phyloP scores from a whole-genome alignment of 2,888 invertebrate species.

The Apantesis nais region DNA sequence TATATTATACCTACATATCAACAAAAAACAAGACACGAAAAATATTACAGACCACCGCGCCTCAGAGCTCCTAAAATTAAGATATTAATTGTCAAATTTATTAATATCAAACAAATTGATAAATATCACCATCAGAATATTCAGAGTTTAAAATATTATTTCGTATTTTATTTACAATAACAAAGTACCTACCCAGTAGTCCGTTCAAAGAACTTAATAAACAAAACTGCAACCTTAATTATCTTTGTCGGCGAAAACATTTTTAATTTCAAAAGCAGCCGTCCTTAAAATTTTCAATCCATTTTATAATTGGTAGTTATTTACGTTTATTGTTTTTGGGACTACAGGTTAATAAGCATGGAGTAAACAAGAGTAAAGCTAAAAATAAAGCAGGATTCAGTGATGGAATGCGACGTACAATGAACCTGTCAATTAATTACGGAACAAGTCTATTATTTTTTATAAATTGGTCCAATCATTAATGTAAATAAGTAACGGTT shows the following conservation, averaged over 20 bases:
- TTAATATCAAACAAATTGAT: neutral
- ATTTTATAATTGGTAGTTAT: constrained; percentile 6
- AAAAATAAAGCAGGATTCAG: constrained; percentile 7
- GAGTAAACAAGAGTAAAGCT: neutral
- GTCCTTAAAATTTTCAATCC: constrained; percentile 1
- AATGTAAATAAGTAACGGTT: constrained; percentile 52
- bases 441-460: constrained; percentile 24
- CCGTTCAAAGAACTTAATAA: neutral
- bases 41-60: neutral
- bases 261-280: neutral
- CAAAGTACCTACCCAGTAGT: neutral
- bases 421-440: constrained; percentile 34
- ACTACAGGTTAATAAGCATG: neutral
- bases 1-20: too few species aligned
- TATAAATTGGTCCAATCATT: constrained; percentile 30
- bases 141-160: neutral
- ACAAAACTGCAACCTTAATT: neutral
- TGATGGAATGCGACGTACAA: constrained; percentile 14
- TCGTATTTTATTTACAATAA: neutral
- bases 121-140: neutral
- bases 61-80: neutral
- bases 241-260: neutral
- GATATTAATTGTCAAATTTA: neutral
- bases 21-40: too few species aligned
- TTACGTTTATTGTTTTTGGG: neutral